Base-by-base conservation (phyloP, 92 coral and sea anemone species). In the Epizoanthus scotinus region DNA sequence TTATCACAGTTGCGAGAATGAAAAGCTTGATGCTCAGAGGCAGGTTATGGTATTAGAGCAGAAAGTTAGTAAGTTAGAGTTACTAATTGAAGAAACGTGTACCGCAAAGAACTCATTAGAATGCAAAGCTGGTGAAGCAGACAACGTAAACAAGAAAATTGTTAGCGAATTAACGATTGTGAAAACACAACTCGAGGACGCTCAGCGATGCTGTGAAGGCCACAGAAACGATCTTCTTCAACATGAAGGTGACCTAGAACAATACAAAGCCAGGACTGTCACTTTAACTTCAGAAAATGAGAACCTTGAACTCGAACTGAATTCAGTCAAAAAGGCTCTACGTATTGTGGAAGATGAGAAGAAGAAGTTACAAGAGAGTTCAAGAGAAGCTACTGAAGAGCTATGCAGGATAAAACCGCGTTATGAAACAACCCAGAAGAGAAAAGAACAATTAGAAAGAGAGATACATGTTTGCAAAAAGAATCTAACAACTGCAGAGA, bases 31-130 rank as follows among this genome's bases (percentile, higher is more conserved):
- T 58, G 87, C 91, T 0, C 99, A 93, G 52, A 84, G 98, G 28
- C 94, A 95, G 62, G 94, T 93, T 19, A 89, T 88, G 68, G 47
- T 91, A 71, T 72, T 94, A 66, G 94, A 93, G 64, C 98, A 95
- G 77, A 87, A 87, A 65, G 92, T 87, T 17, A 73, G 84, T 47
- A 95, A 91, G 49, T 75, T 95, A 8, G 92, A 88, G 60, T 71
- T 63, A 19, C 84, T 83, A 21, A 90, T 93, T 40, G 95, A 91
- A 52, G 91, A 95, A 67, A 79, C 92, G 29, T 87, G 87, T 66
- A 82, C 84, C 13, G 94, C 89, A 44, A 91, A 88, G 70, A 83
- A 90, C 5, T 54, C 85, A 31, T 73, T 93, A 10, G 94, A 88
- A 49, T 87, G 73, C 71, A 90, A 87, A 66, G 81, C 93, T 3